These are phyloP conservation scores for Drosophila imparisetae DNA, from an alignment of 2,888 invertebrate genomes.

Conservation along the genomic window DNA sequence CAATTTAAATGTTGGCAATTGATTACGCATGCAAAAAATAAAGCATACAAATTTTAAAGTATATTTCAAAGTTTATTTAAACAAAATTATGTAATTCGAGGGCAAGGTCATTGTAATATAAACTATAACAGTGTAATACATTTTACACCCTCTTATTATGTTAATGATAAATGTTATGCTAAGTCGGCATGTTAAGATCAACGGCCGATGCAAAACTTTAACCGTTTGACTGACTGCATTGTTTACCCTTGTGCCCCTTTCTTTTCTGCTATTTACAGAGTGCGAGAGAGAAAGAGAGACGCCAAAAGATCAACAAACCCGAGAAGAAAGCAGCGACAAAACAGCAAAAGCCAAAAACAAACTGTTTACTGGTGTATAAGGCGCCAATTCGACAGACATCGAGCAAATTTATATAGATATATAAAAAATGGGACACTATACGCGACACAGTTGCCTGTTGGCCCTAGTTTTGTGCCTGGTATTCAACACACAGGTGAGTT, in stretches of 20 bases:
- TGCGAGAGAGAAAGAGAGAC: conserved; percentile 34
- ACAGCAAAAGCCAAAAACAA: conserved; percentile 37
- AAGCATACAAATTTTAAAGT: background rate
- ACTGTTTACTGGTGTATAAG: conserved; percentile 46
- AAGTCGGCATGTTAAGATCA: conserved; percentile 9
- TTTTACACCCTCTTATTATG: conserved; percentile 23
- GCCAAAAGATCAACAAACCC: conserved; percentile 53
- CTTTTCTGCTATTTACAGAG: conserved; percentile 70
- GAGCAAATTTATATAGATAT: conserved; percentile 53
- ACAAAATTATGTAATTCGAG: background rate
- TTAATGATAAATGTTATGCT: conserved; percentile 15
- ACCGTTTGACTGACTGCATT: conserved; percentile 56
- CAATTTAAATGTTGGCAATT: background rate
- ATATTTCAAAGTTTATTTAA: background rate
- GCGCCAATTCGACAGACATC: conserved; percentile 38
- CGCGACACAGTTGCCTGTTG: conserved; percentile 82
- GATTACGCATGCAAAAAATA: background rate
- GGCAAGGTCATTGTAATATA: conserved; percentile 22
- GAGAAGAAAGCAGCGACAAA: conserved; percentile 65
- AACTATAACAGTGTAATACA: conserved; percentile 1
- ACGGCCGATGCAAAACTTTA: conserved; percentile 45
- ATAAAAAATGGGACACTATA: conserved; percentile 83
- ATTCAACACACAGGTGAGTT: conserved; percentile 84
- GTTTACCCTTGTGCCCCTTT: conserved; percentile 79
- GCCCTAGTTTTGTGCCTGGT: conserved; percentile 83